phyloP scores from a whole-genome alignment of 1,140 invertebrate genomes.

The Drosophila micromelanica region DNA sequence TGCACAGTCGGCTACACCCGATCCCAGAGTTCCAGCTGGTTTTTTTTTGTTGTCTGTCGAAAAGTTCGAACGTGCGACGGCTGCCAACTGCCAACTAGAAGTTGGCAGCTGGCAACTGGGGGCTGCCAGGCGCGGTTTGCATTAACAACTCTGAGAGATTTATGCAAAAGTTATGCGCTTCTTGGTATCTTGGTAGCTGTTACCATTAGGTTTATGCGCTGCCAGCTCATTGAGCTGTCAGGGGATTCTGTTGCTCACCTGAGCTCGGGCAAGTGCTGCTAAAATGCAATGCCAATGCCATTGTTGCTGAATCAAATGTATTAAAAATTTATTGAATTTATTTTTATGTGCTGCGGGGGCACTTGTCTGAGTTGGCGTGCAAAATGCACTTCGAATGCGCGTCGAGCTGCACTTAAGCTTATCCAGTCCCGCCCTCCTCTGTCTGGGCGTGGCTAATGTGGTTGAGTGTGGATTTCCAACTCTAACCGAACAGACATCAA shows the following conservation, averaged over 20 bases:
- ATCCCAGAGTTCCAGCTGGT: neutral
- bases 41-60: slow-evolving; percentile 8
- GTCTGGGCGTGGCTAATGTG: slow-evolving; percentile 35
- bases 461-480: slow-evolving; percentile 4
- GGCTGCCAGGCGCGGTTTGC: slow-evolving; percentile 50
- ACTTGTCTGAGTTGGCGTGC: slow-evolving; percentile 27
- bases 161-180: slow-evolving; percentile 69
- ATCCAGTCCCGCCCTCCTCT: slow-evolving; percentile 8
- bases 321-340: slow-evolving; percentile 81
- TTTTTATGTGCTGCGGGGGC: slow-evolving; percentile 51
- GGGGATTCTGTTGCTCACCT: slow-evolving; percentile 51
- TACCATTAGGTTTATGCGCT: slow-evolving; percentile 15
- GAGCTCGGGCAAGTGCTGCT: slow-evolving; percentile 23
- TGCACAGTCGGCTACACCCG: too few relatives aligned
- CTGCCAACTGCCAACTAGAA: slow-evolving; percentile 36
- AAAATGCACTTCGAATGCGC: slow-evolving; percentile 9
- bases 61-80: slow-evolving; percentile 62
- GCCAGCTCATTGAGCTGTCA: slow-evolving; percentile 20
- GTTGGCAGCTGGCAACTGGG: slow-evolving; percentile 6
- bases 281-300: slow-evolving; percentile 39
- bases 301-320: slow-evolving; percentile 69
- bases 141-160: slow-evolving; percentile 71
- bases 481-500: neutral
- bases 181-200: slow-evolving; percentile 50
- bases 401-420: slow-evolving; percentile 73